Percentiles rank a stretch among this genome's conserved stretches.
Evolutionary conservation across 2,797 vertebrate species (phyloP).

Genomic region (Hemibagrus guttatus): DNA sequence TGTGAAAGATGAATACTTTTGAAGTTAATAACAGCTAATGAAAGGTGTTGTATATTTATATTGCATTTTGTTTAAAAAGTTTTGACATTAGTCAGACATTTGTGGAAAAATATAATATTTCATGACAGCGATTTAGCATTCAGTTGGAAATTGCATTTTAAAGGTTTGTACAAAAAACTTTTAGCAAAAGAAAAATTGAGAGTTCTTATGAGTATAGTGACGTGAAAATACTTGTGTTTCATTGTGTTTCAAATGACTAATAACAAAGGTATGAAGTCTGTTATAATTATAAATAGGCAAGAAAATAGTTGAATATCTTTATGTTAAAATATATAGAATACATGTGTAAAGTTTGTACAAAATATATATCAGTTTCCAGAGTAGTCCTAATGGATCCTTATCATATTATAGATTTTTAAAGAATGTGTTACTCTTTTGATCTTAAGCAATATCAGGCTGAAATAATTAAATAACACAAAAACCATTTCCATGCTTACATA

Average conservation of each 20-base stretch:
- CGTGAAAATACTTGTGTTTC: neutral
- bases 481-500: neutral
- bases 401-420: neutral
- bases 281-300: neutral
- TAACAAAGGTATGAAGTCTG: no score
- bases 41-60: neutral
- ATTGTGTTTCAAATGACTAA: neutral
- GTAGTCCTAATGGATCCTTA: neutral
- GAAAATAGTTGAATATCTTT: neutral
- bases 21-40: neutral
- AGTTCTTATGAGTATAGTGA: neutral
- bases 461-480: neutral
- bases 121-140: neutral
- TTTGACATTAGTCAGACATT: no score
- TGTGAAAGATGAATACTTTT: neutral
- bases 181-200: neutral
- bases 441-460: neutral
- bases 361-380: neutral
- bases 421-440: neutral
- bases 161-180: neutral
- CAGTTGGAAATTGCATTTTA: neutral
- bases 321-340: neutral
- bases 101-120: neutral
- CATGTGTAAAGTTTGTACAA: neutral
- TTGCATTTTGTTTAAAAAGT: neutral